A percentile compares a stretch with the other conserved stretches of the same genome.
phyloP scores from a whole-genome alignment of 2,797 vertebrate species.

The Acanthopagrus latus region DNA sequence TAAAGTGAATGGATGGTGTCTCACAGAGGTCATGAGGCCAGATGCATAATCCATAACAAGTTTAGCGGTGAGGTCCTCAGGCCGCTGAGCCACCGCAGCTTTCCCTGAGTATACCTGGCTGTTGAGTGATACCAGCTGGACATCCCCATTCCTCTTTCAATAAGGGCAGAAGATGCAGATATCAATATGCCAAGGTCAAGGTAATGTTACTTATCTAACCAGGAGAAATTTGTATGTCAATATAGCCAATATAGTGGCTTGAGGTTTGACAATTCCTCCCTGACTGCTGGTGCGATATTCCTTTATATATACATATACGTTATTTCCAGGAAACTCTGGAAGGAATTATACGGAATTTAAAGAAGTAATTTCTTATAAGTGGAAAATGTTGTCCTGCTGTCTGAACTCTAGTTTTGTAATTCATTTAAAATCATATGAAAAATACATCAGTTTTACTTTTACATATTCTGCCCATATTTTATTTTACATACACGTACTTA shows the following conservation, averaged over 20 bases:
- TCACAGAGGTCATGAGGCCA: conserved; percentile 36
- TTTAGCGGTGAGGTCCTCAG: conserved; percentile 11
- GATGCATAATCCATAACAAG: conserved; percentile 32
- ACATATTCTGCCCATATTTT: neutral
- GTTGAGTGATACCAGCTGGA: conserved; percentile 50
- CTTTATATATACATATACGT: neutral
- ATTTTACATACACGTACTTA: conserved; percentile 1
- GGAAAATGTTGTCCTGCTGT: neutral
- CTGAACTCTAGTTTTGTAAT: neutral
- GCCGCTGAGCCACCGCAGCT: conserved; percentile 22
- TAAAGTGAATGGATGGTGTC: conserved; percentile 28
- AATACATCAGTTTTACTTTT: neutral
- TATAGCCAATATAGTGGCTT: conserved; percentile 61
- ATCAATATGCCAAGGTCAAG: conserved; percentile 81
- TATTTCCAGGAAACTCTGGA: neutral
- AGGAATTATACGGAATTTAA: neutral
- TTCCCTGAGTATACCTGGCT: conserved; percentile 32
- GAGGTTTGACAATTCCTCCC: conserved; percentile 22
- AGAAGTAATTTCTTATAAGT: neutral
- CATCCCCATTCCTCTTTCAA: conserved; percentile 67
- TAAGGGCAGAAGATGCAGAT: conserved; percentile 62
- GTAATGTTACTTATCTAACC: conserved; percentile 73
- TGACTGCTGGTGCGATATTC: conserved; percentile 33
- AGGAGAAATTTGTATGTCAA: conserved; percentile 74
- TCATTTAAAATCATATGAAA: conserved; percentile 5